Base-by-base conservation (phyloP, 2,888 invertebrate genomes). In the Hypercompe scribonia region DNA sequence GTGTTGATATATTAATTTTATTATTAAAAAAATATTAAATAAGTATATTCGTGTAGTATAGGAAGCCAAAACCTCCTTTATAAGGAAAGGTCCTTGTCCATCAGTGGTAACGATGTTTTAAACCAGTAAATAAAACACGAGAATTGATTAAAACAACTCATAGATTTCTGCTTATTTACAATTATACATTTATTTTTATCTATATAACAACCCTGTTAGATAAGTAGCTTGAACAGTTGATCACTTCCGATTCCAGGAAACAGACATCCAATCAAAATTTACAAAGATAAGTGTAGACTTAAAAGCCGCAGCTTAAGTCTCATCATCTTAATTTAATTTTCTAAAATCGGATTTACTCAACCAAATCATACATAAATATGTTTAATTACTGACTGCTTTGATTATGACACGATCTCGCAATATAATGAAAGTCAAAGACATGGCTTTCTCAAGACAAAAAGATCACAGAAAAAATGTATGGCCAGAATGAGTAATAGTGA, bases 171-270 rank as follows among this genome's bases (percentile, higher is more conserved):
- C 88, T 87, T 90, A 90, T 90, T 89, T 90, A 90, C 88, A 90
- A 79, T 85, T 81, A 80, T 84, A 80, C 76, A 83, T 76, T 77
- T 81, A 84, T 84, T 78, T 86, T 85, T 90, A 85, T 81, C 81
- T 89, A 92, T n/a, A n/a, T n/a, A n/a, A n/a, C 86, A 92, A 93
- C 93, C 93, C 93, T 93, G 93, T 93, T 88, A 88, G 73, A 88
- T 82, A 82, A 83, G 83, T 83, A 81, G 50, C 10, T 54, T 54
- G 71, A 69, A 74, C 73, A 75, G 77, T 76, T 78, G 65, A 54
- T 70, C 72, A 78, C 74, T 54, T 65, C 70, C 68, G 66, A 77
- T 74, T 80, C 67, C 31, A 75, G 65, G 10, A 64, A 65, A 73
- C 74, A 39, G 31, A 21, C 31, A 21, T 36, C 11, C 24, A 54